Evolutionary conservation across 1,140 invertebrate genomes (phyloP).

Genomic region (Platorchestia sp.): DNA sequence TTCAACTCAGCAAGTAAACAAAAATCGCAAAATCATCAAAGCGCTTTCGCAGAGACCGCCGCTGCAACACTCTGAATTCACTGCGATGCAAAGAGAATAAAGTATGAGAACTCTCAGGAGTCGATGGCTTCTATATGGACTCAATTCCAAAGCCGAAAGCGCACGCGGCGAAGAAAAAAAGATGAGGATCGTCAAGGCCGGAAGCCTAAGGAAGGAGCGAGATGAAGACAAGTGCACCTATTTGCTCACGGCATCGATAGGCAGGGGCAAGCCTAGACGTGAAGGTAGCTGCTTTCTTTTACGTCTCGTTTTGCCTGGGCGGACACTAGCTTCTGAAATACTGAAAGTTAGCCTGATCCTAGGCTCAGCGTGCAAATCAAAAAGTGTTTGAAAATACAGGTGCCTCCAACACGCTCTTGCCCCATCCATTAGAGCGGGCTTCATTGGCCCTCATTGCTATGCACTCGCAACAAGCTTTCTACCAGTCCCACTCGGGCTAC

Average conservation of each 20-base stretch:
- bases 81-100: slow-evolving; percentile 21
- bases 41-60: background rate
- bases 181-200: background rate
- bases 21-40: background rate
- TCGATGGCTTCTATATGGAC: slow-evolving; percentile 42
- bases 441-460: background rate
- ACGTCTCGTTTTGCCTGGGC: background rate
- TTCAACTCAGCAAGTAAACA: background rate
- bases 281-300: background rate
- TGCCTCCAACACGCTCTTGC: background rate
- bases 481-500: background rate
- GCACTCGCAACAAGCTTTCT: background rate
- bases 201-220: slow-evolving; percentile 29
- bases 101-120: slow-evolving; percentile 42
- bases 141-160: slow-evolving; percentile 27
- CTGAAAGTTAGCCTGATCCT: background rate
- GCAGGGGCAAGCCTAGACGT: background rate
- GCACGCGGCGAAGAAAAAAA: background rate
- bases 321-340: background rate
- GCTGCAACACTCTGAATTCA: background rate
- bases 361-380: background rate
- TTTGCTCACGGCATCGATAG: background rate
- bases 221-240: slow-evolving; percentile 22
- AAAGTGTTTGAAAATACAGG: background rate
- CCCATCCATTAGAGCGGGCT: background rate